Evolutionary conservation across 1,140 invertebrate genomes (phyloP).

Genomic region (Drosophila arizonae): DNA sequence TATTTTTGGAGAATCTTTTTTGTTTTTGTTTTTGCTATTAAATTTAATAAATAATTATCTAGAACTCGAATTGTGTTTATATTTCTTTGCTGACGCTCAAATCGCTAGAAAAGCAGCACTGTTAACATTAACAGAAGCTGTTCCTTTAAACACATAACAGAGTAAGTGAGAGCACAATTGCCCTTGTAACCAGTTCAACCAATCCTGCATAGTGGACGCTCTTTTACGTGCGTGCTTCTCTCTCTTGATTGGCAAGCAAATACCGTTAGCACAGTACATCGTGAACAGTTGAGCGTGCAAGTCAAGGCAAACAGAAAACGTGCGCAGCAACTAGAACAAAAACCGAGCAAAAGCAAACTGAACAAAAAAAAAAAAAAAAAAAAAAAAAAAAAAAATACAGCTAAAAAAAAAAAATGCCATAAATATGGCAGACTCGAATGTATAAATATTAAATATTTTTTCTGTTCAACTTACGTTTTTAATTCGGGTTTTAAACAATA

Average conservation of each 20-base stretch:
- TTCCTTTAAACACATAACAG: slow-evolving; percentile 1
- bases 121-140: slow-evolving; percentile 20
- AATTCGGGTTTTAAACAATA: slow-evolving; percentile 5
- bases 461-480: neutral
- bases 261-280: slow-evolving; percentile 75
- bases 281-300: slow-evolving; percentile 76
- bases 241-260: slow-evolving; percentile 52
- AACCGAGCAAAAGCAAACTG: slow-evolving; percentile 26
- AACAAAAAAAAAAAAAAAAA: slow-evolving; percentile 21
- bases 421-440: slow-evolving; percentile 48
- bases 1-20: too few species aligned
- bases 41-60: too few species aligned
- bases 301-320: slow-evolving; percentile 45
- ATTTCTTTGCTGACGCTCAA: neutral
- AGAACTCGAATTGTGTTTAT: too few species aligned
- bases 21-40: too few species aligned
- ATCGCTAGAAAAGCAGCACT: neutral
- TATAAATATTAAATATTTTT: slow-evolving; percentile 17
- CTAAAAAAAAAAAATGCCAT: slow-evolving; percentile 21
- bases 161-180: slow-evolving; percentile 9
- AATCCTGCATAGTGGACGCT: slow-evolving; percentile 5
- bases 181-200: slow-evolving; percentile 12
- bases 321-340: slow-evolving; percentile 25
- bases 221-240: slow-evolving; percentile 7
- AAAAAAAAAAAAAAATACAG: slow-evolving; percentile 2